Percentiles rank a stretch among this genome's conserved stretches.
These are phyloP conservation scores for Cyclopterus lumpus DNA, from an alignment of 2,797 vertebrate species.

Conservation along the genomic window DNA sequence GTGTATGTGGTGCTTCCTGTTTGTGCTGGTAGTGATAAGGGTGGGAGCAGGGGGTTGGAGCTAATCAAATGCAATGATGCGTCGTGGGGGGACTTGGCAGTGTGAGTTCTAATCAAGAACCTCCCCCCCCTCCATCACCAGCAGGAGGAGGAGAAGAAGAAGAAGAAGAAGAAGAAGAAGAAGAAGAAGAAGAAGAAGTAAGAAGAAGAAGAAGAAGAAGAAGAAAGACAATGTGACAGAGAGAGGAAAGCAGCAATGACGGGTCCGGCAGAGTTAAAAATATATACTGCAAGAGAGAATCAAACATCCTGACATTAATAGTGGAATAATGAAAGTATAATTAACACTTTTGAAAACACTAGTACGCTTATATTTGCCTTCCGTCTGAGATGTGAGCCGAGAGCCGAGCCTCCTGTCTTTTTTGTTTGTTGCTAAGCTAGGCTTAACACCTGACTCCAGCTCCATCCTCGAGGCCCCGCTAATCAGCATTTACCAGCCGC, in stretches of 20 bases:
- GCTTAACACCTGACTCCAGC: neutral
- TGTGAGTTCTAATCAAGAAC: slow-evolving; percentile 71
- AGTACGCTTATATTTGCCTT: neutral
- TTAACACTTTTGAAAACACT: neutral
- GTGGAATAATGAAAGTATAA: neutral
- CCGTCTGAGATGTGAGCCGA: neutral
- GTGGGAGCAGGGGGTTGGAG: slow-evolving; percentile 60
- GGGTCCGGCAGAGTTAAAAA: slow-evolving; percentile 1
- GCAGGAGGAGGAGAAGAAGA: slow-evolving; percentile 38
- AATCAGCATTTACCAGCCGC: neutral
- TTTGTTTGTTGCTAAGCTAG: neutral
- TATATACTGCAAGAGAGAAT: neutral
- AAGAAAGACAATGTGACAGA: slow-evolving; percentile 11
- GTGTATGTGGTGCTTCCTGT: slow-evolving; percentile 51
- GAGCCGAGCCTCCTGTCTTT: neutral
- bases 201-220: neutral
- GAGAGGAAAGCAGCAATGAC: slow-evolving; percentile 19
- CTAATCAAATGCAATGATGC: slow-evolving; percentile 80
- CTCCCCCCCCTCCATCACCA: slow-evolving; percentile 19
- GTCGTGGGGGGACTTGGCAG: slow-evolving; percentile 59
- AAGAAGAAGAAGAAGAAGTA: neutral
- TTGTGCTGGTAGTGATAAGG: slow-evolving; percentile 65
- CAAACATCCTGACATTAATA: neutral
- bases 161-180: neutral
- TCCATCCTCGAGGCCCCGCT: neutral